A percentile compares a stretch with the other conserved stretches of the same genome.
phyloP scores from a whole-genome alignment of 2,888 invertebrate species.

The Cheilosia scutellata region DNA sequence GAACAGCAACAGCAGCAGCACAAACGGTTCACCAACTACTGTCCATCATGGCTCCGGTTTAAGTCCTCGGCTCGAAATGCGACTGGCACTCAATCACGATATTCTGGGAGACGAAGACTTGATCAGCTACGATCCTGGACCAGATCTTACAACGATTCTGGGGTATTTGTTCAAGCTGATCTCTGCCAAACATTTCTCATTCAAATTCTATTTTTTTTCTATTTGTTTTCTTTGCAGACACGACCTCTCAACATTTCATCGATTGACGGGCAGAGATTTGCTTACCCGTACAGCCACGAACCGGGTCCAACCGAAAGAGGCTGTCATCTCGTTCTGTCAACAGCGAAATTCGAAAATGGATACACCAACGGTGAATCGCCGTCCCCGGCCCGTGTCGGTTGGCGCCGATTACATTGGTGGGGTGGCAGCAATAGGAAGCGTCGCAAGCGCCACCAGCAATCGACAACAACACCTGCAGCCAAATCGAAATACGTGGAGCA shows the following conservation, averaged over 20 bases:
- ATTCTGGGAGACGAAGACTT: conserved; percentile 85
- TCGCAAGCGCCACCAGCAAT: conserved; percentile 75
- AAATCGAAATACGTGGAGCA: conserved; percentile 88
- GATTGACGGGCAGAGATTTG: conserved; percentile 84
- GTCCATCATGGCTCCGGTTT: conserved; percentile 83
- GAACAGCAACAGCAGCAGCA: conserved; percentile 74
- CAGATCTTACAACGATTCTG: conserved; percentile 84
- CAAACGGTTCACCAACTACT: conserved; percentile 70
- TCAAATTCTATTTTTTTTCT: background rate
- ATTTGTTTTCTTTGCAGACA: conserved; percentile 82
- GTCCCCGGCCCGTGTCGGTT: conserved; percentile 80
- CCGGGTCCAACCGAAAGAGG: conserved; percentile 84
- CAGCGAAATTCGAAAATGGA: conserved; percentile 85
- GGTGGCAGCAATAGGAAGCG: conserved; percentile 29
- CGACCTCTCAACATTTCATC: conserved; percentile 85
- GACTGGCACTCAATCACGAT: conserved; percentile 86
- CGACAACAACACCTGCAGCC: conserved; percentile 81
- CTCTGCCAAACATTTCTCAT: too few species aligned
- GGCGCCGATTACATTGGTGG: conserved; percentile 67
- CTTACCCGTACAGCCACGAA: conserved; percentile 83
- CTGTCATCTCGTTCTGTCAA: conserved; percentile 84
- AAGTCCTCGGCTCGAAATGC: conserved; percentile 89
- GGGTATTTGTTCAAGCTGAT: conserved; percentile 78
- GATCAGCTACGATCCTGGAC: conserved; percentile 84
- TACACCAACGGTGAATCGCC: conserved; percentile 84